Base-by-base conservation (phyloP, 2,113 vertebrate species). In the Coracopsis vasa region DNA sequence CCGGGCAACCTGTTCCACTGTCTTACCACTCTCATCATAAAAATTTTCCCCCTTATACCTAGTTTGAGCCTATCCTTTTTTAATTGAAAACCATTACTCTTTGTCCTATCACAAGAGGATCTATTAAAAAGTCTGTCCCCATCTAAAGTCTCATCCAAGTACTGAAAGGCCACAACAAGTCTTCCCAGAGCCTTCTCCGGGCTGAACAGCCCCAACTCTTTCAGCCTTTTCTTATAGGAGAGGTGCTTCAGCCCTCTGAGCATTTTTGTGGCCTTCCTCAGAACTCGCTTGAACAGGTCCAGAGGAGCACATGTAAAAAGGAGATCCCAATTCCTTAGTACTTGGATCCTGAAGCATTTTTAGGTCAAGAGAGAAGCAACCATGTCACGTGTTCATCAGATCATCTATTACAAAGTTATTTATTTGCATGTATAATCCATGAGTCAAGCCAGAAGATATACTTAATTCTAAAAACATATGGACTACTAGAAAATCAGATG, bases 31-130 rank as follows among this genome's bases (percentile, higher is more conserved):
- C 33, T 58, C 33, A 10, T 24, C 6, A 35, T 58, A 58, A 58
- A 58, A n/a, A 58, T 35, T 35, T 58, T 70, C 7, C 14, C 69
- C 18, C 19, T 35, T 64, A 1, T 10, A 41, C 18, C 19, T 48
- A 31, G 16, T 31, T 11, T 53, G 5, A 35, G 62, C 35, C 35
- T 48, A 4, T 17, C 3, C 2, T 47, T 21, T 33, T 66, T 64
- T 35, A 33, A 2, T 48, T 78, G 17, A 41, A 64, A 70, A 48
- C 10, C 13, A 48, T 23, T 21, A 13, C 3, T 1, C 15, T 27
- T 71, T 48, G 14, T 28, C 6, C 16, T 16, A 2, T 23, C 0
- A 0, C 39, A 11, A 45, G 19, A 29, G 3, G 4, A 4, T 16
- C 12, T 47, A 5, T 4, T 14, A 47, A 75, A 48, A 69, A 12